A percentile compares a stretch with the other conserved stretches of the same genome.
Evolutionary conservation across 1,140 invertebrate species (phyloP).

Genomic region (Zaprionus ornatus): DNA sequence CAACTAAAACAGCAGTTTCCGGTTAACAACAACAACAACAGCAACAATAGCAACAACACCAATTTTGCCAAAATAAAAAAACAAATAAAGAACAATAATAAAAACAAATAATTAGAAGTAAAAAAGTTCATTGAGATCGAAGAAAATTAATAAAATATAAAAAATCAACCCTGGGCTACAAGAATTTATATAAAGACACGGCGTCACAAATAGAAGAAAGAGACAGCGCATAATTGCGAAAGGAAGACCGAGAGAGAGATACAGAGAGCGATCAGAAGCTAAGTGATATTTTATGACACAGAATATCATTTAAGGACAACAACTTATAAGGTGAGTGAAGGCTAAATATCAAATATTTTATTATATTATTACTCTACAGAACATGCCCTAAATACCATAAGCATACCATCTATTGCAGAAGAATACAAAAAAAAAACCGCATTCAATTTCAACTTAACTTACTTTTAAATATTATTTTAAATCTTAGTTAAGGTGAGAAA

Average conservation of each 20-base stretch:
- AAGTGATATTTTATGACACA: conserved; percentile 76
- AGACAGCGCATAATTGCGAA: conserved; percentile 4
- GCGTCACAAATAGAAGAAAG: conserved; percentile 4
- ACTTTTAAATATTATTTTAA: too few relatives aligned
- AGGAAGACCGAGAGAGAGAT: conserved; percentile 10
- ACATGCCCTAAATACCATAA: too few relatives aligned
- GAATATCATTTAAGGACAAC: conserved; percentile 80
- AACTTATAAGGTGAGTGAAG: conserved; percentile 65
- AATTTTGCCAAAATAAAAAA: conserved; percentile 60
- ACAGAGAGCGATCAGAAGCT: conserved; percentile 54
- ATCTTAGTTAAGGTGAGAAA: too few relatives aligned
- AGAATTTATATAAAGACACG: conserved; percentile 60
- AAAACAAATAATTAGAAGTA: conserved; percentile 11
- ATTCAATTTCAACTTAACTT: too few relatives aligned
- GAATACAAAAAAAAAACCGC: not conserved
- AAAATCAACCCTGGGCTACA: conserved; percentile 54
- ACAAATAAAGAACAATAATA: conserved; percentile 19
- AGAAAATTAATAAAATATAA: not conserved
- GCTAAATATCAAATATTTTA: not conserved
- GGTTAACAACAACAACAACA: conserved; percentile 53
- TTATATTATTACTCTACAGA: too few relatives aligned
- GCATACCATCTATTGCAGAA: too few relatives aligned
- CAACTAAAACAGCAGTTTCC: conserved; percentile 34
- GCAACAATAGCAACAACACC: conserved; percentile 37
- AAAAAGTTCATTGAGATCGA: conserved; percentile 2